These are phyloP conservation scores for Turnix velox DNA, from an alignment of 2,113 vertebrate genomes.

Conservation along the genomic window DNA sequence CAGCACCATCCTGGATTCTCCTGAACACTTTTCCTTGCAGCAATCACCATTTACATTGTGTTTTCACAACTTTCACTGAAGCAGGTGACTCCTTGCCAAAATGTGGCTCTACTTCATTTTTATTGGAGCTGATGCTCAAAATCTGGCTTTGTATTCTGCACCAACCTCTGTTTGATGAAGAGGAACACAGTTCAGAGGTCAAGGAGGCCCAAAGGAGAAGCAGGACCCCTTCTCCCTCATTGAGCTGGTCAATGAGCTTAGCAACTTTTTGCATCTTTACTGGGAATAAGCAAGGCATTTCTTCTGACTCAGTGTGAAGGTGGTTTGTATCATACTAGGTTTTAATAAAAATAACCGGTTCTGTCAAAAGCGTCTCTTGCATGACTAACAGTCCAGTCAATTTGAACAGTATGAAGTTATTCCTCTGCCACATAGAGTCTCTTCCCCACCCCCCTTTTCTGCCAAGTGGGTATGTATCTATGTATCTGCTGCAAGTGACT, in stretches of 20 bases:
- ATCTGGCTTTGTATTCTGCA: not conserved
- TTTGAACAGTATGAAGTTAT: not conserved
- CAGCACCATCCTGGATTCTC: not conserved
- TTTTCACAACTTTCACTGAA: not conserved
- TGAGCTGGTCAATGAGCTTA: not conserved
- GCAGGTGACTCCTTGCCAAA: not conserved
- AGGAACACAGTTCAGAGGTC: not conserved
- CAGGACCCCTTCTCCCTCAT: not conserved
- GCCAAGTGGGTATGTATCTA: not conserved
- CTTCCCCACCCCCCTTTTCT: not conserved
- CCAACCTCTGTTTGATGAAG: not conserved
- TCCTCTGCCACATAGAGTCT: not conserved
- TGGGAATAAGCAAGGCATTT: not conserved
- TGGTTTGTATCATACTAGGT: not conserved
- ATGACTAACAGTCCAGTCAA: not conserved
- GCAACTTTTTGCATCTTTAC: not conserved
- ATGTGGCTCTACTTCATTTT: not conserved
- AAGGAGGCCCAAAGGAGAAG: not conserved
- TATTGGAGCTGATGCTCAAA: not conserved
- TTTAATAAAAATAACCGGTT: not conserved
- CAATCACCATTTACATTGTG: fast-evolving
- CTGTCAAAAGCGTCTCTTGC: not conserved
- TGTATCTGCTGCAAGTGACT: not conserved
- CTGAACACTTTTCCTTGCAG: not conserved
- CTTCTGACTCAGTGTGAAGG: not conserved